Conservation (phyloP, 1,140 invertebrate species). For the Nilaparvata lugens region DNA sequence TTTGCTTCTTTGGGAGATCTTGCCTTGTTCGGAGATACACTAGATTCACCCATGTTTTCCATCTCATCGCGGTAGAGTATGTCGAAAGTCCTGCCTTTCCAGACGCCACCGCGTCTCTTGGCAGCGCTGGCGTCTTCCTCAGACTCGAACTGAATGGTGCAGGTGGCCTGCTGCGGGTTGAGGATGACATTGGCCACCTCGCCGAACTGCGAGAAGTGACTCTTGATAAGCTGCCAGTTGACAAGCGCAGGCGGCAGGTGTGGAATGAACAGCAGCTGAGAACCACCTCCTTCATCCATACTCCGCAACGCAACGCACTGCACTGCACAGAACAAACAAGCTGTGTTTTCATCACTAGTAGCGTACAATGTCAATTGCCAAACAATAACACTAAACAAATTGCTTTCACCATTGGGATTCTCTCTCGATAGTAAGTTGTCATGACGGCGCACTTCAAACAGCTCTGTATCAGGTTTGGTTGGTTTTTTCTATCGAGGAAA, state of each 20-base stretch:
- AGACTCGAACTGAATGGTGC: background rate
- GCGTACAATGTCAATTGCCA: no score
- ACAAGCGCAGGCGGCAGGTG: background rate
- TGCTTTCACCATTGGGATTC: no score
- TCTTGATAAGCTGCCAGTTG: constrained; percentile 3
- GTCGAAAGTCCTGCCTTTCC: background rate
- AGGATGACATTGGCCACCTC: constrained; percentile 1
- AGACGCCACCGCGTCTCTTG: background rate
- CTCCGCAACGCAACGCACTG: no score
- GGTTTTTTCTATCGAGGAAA: no score
- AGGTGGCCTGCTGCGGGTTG: background rate
- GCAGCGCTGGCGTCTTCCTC: constrained; percentile 2
- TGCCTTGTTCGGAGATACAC: background rate
- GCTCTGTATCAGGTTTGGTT: no score
- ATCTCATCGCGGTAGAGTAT: background rate
- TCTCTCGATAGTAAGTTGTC: no score
- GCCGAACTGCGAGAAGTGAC: constrained; percentile 12
- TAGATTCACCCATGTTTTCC: background rate
- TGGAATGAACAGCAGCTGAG: background rate
- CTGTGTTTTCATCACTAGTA: no score
- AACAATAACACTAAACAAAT: no score
- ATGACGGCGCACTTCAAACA: no score
- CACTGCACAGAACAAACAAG: no score
- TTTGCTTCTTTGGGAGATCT: background rate
- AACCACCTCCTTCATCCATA: no score